Base-by-base conservation (phyloP, 2,797 vertebrate species). In the Halcyon badia region DNA sequence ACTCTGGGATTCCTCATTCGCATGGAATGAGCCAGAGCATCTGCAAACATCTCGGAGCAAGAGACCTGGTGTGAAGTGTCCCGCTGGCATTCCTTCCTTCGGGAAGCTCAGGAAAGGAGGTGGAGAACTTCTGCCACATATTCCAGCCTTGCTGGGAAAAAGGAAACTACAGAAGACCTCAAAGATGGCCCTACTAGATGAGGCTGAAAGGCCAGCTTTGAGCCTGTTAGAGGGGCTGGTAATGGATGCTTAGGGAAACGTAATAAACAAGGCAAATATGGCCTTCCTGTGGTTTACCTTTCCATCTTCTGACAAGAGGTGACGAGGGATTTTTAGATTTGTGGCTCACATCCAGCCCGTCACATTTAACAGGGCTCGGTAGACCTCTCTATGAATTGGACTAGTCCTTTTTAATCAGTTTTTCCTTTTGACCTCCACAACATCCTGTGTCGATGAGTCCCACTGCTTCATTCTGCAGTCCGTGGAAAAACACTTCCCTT, bases 401-500 rank as follows among this genome's bases (percentile, higher is more conserved):
- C 58, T 73, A 30, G 77, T 73, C 31, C 42, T 88, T 86, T 86
- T 81, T 26, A 86, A 90, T 82, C n/a, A 75, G 46, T 60, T 95
- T 82, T 95, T 92, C 68, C 46, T 80, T 94, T 89, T 87, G 83
- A 89, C 81, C 66, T 92, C 64, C 48, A 56, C 66, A 62, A 44
- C 42, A 64, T 92, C 73, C 66, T 84, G n/a, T 89, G 81, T 79
- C 92, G 87, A 33, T 87, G 56, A 87, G 64, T 93, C 81, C 75
- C 83, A 56, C 58, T 73, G 73, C 80, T 96, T 89, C 58, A 26
- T 84, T 82, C 80, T 93, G 42, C 54, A 92, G 52, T 35, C 51
- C 2, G 1, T 64, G 62, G 75, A 94, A 94, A 90, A 83, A 60
- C 75, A 76, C 72, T 76, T 90, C 41, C 44, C 54, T 94, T 87